A percentile compares a stretch with the other conserved stretches of the same genome.
phyloP scores from a whole-genome alignment of 92 coral and sea anemone genomes.

The Palythoa grandis region DNA sequence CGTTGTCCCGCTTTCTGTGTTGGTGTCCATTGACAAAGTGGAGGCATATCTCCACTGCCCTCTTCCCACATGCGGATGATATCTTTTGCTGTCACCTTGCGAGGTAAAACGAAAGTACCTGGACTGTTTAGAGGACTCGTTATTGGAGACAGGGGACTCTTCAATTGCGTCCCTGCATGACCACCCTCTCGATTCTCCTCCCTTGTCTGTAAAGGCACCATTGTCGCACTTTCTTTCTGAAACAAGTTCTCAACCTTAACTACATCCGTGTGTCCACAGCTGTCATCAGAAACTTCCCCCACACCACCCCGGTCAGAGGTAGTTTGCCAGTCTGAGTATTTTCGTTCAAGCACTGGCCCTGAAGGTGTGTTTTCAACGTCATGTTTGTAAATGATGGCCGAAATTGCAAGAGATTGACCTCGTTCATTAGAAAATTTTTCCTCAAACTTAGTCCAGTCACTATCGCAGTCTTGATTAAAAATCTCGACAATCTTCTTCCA shows the following conservation, averaged over 20 bases:
- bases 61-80: slow-evolving; percentile 94
- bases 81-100: slow-evolving; percentile 96
- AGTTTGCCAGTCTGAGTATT: slow-evolving; percentile 9
- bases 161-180: neutral
- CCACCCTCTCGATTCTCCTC: slow-evolving; percentile 4
- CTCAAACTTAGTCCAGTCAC: slow-evolving; percentile 83
- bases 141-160: slow-evolving; percentile 32
- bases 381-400: slow-evolving; percentile 91
- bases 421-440: slow-evolving; percentile 83
- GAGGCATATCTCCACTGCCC: slow-evolving; percentile 88
- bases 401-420: slow-evolving; percentile 83
- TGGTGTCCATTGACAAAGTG: slow-evolving; percentile 91
- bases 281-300: slow-evolving; percentile 13
- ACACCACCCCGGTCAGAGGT: neutral
- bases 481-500: slow-evolving; percentile 98
- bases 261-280: neutral
- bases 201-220: neutral
- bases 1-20: slow-evolving; percentile 96
- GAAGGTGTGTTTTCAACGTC: slow-evolving; percentile 84
- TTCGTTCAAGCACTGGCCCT: slow-evolving; percentile 76
- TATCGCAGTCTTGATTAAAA: slow-evolving; percentile 82
- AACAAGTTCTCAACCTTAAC: slow-evolving; percentile 4
- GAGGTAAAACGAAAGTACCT: slow-evolving; percentile 75
- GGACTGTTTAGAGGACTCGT: slow-evolving; percentile 55
- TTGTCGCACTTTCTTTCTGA: neutral